phyloP scores from a whole-genome alignment of 2,113 vertebrate species.

The Bos javanicus region DNA sequence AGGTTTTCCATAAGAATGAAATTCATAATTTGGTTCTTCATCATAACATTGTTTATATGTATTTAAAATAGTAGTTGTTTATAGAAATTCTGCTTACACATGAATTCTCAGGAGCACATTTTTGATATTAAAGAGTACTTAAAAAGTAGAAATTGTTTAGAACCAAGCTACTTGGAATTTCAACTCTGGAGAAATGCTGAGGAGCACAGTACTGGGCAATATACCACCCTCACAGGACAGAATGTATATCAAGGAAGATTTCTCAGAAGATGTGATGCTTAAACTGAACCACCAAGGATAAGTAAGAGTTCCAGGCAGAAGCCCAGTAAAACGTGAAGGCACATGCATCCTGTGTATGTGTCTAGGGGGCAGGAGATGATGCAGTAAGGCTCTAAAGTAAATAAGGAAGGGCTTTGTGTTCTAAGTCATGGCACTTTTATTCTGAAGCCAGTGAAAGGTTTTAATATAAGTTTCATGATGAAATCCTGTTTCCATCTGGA shows the following conservation, averaged over 20 bases:
- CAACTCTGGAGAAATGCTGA: not conserved
- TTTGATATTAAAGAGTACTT: not conserved
- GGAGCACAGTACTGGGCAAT: accelerated
- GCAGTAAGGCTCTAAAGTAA: accelerated
- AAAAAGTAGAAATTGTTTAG: not conserved
- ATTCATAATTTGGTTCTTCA: not conserved
- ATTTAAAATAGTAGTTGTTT: not conserved
- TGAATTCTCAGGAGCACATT: not conserved
- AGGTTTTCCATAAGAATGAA: not conserved
- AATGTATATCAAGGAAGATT: not conserved
- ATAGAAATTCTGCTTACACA: not conserved
- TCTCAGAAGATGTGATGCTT: not conserved
- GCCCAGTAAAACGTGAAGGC: not conserved
- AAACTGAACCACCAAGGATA: not conserved
- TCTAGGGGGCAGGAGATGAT: no score
- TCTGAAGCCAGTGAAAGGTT: not conserved
- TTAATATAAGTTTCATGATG: not conserved
- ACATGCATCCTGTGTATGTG: accelerated
- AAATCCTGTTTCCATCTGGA: not conserved
- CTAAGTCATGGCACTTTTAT: not conserved
- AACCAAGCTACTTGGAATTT: not conserved
- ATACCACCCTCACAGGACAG: accelerated
- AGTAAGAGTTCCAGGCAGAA: not conserved
- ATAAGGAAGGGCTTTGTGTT: not conserved
- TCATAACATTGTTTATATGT: not conserved